These are phyloP conservation scores for Rhogogaster chlorosoma DNA, from an alignment of 2,888 invertebrate genomes.

Conservation along the genomic window DNA sequence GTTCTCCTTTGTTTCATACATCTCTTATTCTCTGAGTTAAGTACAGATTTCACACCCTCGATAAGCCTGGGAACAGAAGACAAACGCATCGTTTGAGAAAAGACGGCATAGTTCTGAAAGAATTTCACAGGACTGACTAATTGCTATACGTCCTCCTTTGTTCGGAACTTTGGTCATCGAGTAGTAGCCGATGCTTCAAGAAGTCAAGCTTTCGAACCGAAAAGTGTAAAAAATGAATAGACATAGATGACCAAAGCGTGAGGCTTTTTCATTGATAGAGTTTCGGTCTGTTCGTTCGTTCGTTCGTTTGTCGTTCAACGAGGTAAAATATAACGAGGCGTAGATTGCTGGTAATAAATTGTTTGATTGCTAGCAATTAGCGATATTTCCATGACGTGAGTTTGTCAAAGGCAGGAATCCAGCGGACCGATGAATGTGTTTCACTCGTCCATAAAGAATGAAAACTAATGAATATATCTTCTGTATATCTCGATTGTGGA, in stretches of 20 bases:
- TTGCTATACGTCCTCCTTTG: background rate
- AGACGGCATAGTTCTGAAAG: too few species aligned
- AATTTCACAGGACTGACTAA: background rate
- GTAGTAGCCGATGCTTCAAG: background rate
- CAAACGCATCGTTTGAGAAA: too few species aligned
- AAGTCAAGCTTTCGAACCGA: background rate
- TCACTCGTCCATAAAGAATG: conserved; percentile 1
- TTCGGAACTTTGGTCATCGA: background rate
- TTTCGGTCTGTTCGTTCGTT: background rate
- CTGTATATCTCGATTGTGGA: background rate
- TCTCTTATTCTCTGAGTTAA: background rate
- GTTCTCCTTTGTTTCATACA: background rate
- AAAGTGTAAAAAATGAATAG: background rate
- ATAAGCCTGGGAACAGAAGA: background rate
- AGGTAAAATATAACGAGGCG: conserved; percentile 17
- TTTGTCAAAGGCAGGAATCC: conserved; percentile 9
- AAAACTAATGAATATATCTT: background rate
- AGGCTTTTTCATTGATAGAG: background rate
- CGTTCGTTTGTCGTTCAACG: conserved; percentile 3
- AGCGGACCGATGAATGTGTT: background rate
- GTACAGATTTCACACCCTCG: background rate
- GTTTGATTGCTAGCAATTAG: conserved; percentile 21
- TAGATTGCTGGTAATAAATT: conserved; percentile 15
- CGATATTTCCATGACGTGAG: background rate
- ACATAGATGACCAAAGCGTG: background rate